Base-by-base conservation (phyloP, 2,113 vertebrate species). In the Halichoeres trimaculatus region DNA sequence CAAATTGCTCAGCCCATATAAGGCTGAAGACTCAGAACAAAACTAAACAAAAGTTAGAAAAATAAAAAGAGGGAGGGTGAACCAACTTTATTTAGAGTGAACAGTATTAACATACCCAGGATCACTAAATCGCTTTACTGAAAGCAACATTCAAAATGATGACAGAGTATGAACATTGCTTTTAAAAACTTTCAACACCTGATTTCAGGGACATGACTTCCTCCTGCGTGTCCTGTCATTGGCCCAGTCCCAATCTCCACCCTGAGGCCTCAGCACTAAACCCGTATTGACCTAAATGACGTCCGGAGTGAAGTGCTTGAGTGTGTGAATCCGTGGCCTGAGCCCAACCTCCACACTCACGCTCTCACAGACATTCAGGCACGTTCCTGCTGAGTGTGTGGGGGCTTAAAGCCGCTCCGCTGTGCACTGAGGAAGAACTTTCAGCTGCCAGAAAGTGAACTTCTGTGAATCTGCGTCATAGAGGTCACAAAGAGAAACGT, bases 271-370 rank as follows among this genome's bases (percentile, higher is more conserved):
- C 7, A 20, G 45, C 8, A 48, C 45, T 48, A 48, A 48, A 48
- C 45, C 45, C 19, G 45, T 48, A 48, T 48, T 48, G 45, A 48
- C 45, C 45, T 48, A 48, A 48, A n/a, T 48, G 45, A 48, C 45
- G 17, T 48, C 45, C 45, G 19, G 45, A 48, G 45, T 20, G 45
- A n/a, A 47, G 45, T 47, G 45, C 45, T 47, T 47, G 45, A 48
- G 45, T 48, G 45, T 20, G 19, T 48, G 45, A 48, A 20, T 48
- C 45, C n/a, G 45, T 48, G 45, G 45, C 45, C 19, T 10, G 19
- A n/a, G 19, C 45, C 45, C 45, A 48, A n/a, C 19, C 45, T 48
- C 45, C 17, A n/a, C 45, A 48, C 19, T 14, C 43, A 47, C 17
- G 3, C 43, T n/a, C 38, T 3, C 12, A 14, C 41, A 43, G 41